Conservation (phyloP, 2,888 invertebrate species). For the Sisyra terminalis region DNA sequence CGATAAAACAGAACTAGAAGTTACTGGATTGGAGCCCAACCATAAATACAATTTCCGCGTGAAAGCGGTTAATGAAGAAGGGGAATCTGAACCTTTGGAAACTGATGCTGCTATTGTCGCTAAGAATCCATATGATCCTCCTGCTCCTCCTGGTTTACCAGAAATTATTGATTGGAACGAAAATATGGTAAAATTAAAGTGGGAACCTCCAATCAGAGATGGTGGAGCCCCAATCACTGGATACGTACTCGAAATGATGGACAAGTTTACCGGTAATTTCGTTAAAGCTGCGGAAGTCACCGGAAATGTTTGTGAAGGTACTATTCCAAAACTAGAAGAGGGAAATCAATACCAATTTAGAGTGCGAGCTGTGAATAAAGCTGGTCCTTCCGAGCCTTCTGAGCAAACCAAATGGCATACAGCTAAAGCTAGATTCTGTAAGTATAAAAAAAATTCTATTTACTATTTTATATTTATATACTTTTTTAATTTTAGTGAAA, state of each 20-base stretch:
- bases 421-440: conserved; percentile 74
- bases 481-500: conserved; percentile 49
- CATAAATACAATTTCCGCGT: conserved; percentile 97
- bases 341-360: conserved; percentile 94
- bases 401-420: conserved; percentile 86
- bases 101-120: conserved; percentile 79
- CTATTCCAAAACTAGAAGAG: conserved; percentile 78
- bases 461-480: not conserved
- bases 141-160: conserved; percentile 78
- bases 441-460: conserved; percentile 28
- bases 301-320: conserved; percentile 71
- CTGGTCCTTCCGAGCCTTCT: conserved; percentile 82
- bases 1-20: conserved; percentile 63
- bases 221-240: conserved; percentile 89
- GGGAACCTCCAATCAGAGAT: conserved; percentile 80
- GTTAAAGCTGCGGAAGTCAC: conserved; percentile 72
- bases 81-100: conserved; percentile 89
- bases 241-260: conserved; percentile 84
- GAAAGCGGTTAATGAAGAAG: conserved; percentile 91
- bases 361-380: conserved; percentile 87
- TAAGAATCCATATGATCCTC: conserved; percentile 92
- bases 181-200: conserved; percentile 75
- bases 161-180: conserved; percentile 85
- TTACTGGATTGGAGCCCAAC: conserved; percentile 83
- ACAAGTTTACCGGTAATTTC: conserved; percentile 70